Evolutionary conservation across 2,113 vertebrate species (phyloP), one percentile per base, ranked within the genome.

Genomic region (Okapia johnstoni): DNA sequence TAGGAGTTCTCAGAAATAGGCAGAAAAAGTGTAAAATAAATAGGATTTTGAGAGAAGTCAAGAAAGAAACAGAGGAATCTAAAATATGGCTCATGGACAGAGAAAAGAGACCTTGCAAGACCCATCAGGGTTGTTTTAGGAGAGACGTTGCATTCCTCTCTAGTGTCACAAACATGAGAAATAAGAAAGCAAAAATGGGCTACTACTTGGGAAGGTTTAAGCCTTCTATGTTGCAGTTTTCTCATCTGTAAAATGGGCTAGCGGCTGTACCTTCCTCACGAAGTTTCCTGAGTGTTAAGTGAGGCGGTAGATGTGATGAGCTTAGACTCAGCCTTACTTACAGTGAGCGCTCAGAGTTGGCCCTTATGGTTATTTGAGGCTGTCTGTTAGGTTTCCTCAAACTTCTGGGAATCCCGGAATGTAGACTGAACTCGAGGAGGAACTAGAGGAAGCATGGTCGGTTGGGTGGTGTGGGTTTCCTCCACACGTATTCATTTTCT

Each of bases 361-460:
- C n/a, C 57, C 21, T 57, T 10, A 2, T 17, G 57, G 10, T 76
- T 76, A 17, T 73, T 48, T 50, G 52, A 43, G 50, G 33, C 26
- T 13, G 2, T 36, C n/a, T 48, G 73, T 57, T 19, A 12, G 6
- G 46, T 93, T 84, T 40, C 23, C 57, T n/a, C 46, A 61, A 6
- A 36, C 17, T 43, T n/a, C 30, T 23, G 1, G 48, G 55, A 19
- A 26, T 48, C 50, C 15, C 1, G 13, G 3, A 28, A 81, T 3
- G 17, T 57, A 21, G 43, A 48, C 28, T 21, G 50, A 40, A 60
- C 33, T 30, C 0, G 6, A 23, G 4, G 12, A 48, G 40, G 40
- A 48, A 15, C 1, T 17, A 1, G 73, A 87, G 21, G 33, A 17
- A 25, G 30, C 14, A 7, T 0, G 28, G 73, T 5, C 1, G 1